Evolutionary conservation across 2,888 invertebrate genomes (phyloP).

Genomic region (Campaea margaritaria): DNA sequence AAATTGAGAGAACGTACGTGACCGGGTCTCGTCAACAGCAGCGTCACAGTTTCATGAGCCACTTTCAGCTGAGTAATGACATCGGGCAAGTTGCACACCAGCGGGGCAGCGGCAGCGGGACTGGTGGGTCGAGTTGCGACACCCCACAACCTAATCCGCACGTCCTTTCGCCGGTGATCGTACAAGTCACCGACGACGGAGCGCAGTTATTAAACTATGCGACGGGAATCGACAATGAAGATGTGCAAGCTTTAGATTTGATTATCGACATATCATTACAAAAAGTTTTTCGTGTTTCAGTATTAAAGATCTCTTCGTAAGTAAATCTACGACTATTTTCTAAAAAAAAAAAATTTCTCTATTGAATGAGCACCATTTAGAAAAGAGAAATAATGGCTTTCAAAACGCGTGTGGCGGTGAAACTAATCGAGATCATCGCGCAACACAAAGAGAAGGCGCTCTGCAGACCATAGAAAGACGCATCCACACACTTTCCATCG

Average conservation of each 20-base stretch:
- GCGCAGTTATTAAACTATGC: conserved; percentile 14
- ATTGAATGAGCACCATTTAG: conserved; percentile 31
- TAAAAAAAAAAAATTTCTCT: conserved; percentile 28
- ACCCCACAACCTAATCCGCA: conserved; percentile 50
- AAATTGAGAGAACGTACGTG: conserved; percentile 66
- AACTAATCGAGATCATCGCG: conserved; percentile 71
- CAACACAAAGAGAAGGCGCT: conserved; percentile 67
- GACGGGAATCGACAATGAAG: conserved; percentile 8
- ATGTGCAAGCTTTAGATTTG: neutral
- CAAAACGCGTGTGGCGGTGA: conserved; percentile 60
- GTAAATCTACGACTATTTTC: conserved; percentile 13
- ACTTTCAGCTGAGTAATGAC: conserved; percentile 72
- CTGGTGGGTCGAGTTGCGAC: conserved; percentile 43
- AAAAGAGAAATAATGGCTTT: conserved; percentile 32
- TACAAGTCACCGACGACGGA: conserved; percentile 4
- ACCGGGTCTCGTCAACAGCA: conserved; percentile 68
- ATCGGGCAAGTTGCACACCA: conserved; percentile 55
- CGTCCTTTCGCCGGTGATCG: conserved; percentile 15
- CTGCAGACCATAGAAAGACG: conserved; percentile 64
- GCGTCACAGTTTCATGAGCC: conserved; percentile 70
- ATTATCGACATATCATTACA: neutral
- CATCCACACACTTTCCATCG: conserved; percentile 65
- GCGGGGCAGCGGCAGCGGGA: conserved; percentile 13
- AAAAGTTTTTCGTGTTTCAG: too few relatives aligned
- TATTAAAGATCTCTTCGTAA: neutral